phyloP scores from a whole-genome alignment of 2,888 invertebrate genomes.

The Epistrophe grossulariae region DNA sequence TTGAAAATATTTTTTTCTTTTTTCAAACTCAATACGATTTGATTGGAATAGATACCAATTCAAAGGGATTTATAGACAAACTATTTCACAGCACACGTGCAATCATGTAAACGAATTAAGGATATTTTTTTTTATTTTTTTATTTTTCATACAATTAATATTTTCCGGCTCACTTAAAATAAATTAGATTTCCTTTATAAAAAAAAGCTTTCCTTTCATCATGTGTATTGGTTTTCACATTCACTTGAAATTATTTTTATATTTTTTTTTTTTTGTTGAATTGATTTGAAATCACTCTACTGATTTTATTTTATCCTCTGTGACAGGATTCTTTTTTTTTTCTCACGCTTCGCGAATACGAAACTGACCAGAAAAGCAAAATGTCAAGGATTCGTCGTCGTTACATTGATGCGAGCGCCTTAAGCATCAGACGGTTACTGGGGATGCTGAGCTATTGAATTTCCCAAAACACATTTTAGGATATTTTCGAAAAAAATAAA shows the following conservation, averaged over 20 bases:
- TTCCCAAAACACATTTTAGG: slow-evolving; percentile 75
- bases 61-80: not conserved
- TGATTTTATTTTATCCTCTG: slow-evolving; percentile 17
- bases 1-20: slow-evolving; percentile 23
- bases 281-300: slow-evolving; percentile 5
- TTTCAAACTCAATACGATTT: not conserved
- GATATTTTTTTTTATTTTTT: slow-evolving; percentile 37
- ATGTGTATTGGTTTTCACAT: slow-evolving; percentile 2
- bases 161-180: slow-evolving; percentile 24
- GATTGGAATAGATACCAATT: slow-evolving; percentile 21
- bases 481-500: slow-evolving; percentile 30
- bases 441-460: slow-evolving; percentile 71
- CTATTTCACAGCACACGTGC: slow-evolving; percentile 40
- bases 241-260: too few species aligned
- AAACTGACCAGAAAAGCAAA: not conserved
- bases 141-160: not conserved
- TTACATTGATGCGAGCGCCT: slow-evolving; percentile 68
- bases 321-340: not conserved
- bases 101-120: slow-evolving; percentile 53
- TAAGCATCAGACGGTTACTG: slow-evolving; percentile 75
- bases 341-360: slow-evolving; percentile 23
- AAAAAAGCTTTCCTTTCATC: not conserved
- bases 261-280: slow-evolving; percentile 3
- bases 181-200: slow-evolving; percentile 8
- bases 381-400: slow-evolving; percentile 30